Percentiles rank a stretch among this genome's conserved stretches.
These are phyloP conservation scores for Acanthosepion esculentum DNA, from an alignment of 2,888 invertebrate genomes.

Conservation along the genomic window DNA sequence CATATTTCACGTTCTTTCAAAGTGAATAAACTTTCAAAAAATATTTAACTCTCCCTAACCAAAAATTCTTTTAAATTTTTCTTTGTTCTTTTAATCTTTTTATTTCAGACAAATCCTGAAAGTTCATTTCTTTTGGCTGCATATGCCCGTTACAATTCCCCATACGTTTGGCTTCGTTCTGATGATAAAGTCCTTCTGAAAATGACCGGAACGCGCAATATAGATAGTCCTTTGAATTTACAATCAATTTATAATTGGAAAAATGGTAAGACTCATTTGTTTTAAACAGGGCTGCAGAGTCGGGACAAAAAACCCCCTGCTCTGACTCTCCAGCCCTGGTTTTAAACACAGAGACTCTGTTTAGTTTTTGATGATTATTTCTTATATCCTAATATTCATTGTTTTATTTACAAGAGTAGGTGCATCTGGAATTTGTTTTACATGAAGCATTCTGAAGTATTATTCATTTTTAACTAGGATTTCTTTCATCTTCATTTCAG, in stretches of 20 bases:
- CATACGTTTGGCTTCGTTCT: conserved; percentile 20
- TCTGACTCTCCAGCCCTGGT: too few relatives aligned
- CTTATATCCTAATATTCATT: too few relatives aligned
- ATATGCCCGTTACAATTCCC: not conserved
- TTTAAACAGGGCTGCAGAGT: too few relatives aligned
- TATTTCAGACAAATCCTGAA: not conserved
- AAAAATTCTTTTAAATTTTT: not conserved
- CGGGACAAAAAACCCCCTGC: too few relatives aligned
- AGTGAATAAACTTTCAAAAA: too few relatives aligned
- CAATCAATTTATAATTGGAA: not conserved
- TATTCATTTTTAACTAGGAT: too few relatives aligned
- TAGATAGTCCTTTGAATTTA: not conserved
- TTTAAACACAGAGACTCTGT: not conserved
- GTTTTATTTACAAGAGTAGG: too few relatives aligned
- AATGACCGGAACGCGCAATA: not conserved
- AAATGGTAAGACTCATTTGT: not conserved
- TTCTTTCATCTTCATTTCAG: too few relatives aligned
- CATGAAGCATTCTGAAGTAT: too few relatives aligned
- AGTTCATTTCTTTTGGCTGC: not conserved
- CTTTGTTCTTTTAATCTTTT: not conserved
- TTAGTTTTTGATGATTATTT: too few relatives aligned
- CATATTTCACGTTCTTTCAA: too few relatives aligned
- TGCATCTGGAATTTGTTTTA: too few relatives aligned
- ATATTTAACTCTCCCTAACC: not conserved
- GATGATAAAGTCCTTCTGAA: not conserved